A percentile compares a stretch with the other conserved stretches of the same genome.
Conservation (phyloP, 2,113 vertebrate genomes). For the Phylloscopus whistleri region DNA sequence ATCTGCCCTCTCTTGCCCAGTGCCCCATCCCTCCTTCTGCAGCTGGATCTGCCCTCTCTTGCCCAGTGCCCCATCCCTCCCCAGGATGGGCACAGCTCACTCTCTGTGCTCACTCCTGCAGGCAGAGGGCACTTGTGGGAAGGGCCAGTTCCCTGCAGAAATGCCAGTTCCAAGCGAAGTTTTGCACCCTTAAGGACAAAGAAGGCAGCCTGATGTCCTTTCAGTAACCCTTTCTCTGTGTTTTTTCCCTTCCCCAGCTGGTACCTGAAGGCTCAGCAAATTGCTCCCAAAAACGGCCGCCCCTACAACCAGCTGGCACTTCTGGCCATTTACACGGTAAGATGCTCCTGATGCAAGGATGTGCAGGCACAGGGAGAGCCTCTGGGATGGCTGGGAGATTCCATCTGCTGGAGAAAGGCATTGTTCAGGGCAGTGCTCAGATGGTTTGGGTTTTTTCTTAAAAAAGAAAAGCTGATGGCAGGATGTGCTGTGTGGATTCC, state of each 20-base stretch:
- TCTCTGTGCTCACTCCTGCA: not conserved
- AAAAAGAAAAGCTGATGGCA: not conserved
- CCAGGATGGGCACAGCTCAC: not conserved
- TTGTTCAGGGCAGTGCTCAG: not conserved
- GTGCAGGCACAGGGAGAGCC: not conserved
- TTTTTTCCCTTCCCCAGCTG: slow-evolving; percentile 76
- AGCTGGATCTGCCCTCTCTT: not conserved
- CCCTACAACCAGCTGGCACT: slow-evolving; percentile 96
- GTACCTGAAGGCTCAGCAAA: slow-evolving; percentile 98
- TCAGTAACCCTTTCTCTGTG: not conserved
- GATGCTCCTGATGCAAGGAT: not conserved
- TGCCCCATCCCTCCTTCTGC: not conserved
- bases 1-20: not conserved
- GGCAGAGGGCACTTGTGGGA: slow-evolving; percentile 33
- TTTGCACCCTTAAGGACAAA: not conserved
- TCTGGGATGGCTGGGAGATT: not conserved
- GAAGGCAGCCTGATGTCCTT: not conserved
- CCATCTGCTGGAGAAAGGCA: not conserved
- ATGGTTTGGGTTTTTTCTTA: not conserved
- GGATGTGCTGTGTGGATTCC: not conserved
- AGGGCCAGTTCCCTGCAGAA: not conserved
- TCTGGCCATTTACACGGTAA: slow-evolving; percentile 96
- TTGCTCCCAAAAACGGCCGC: slow-evolving; percentile 96
- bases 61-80: not conserved
- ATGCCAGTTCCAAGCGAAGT: not conserved